Base-by-base conservation (phyloP, 1,140 invertebrate species). In the Ladona fulva region DNA sequence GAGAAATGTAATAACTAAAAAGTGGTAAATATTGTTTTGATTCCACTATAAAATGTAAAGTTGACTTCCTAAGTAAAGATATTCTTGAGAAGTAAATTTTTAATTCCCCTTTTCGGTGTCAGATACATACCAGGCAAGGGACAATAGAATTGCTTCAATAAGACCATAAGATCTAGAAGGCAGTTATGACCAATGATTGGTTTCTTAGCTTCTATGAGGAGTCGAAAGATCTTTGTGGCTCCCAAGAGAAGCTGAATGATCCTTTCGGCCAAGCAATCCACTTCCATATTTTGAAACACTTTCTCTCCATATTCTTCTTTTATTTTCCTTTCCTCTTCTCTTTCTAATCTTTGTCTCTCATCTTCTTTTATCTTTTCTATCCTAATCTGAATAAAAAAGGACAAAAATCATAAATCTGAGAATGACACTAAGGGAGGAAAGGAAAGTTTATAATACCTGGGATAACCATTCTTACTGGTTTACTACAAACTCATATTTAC, bases 161-260 rank as follows among this genome's bases (percentile, higher is more conserved):
- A 84, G 73, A 94, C 87, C 79, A 94, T 84, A 6, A 92, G 82
- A 84, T 95, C 94, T 77, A 91, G 82, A 52, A 93, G 86, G 44
- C 90, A 82, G 84, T 95, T 95, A 83, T 95, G 93, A 0, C 91
- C 92, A 44, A 94, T 84, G 42, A 95, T 86, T 24, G 92, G 92
- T 86, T 92, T 93, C 79, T 90, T 87, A 19, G 86, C 81, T 3
- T 83, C 81, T 16, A 84, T 82, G 7, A 95, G 81, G 0, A 91
- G 79, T 66, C 89, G 84, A 78, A 93, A 90, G 19, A 95, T 83
- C 83, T 88, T 88, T 14, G 91, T 89, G 83, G 94, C 93, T 25
- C 92, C 93, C 77, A 88, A 74, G 90, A 84, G 77, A 85, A 82
- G 74, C 88, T 84, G 25, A 91, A 80, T 29, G 91, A 80, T 74